Base-by-base conservation (phyloP, 2,797 vertebrate genomes). In the Clarias fuscus region DNA sequence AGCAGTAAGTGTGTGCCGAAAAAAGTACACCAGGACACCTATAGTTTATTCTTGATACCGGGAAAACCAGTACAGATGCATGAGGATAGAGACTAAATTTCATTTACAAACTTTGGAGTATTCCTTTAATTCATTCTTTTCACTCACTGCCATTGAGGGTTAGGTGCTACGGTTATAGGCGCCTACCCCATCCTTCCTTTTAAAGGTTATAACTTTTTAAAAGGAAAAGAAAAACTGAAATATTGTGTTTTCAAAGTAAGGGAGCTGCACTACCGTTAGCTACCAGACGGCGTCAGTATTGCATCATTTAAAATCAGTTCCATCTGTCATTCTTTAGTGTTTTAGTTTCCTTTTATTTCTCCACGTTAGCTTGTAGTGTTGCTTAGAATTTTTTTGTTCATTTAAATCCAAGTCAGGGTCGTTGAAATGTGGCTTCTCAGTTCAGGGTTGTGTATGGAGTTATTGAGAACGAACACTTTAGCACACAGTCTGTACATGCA, bases 271-370 rank as follows among this genome's bases (percentile, higher is more conserved):
- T 86, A 77, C 81, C 88, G 86, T 82, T 77, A 86, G 88, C 79
- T 5, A 30, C 40, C 62, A 82, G 40, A 5, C 1, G 64, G 82
- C 89, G 88, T 88, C 89, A 91, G 86, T 87, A 43, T 91, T 90
- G 48, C 48, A 58, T 56, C 61, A 67, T 71, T 83, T 17, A 30
- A 82, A 33, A 11, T 2, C 40, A 18, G 15, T 4, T 53, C 17
- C 11, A 8, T 65, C 4, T 8, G 17, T 62, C 30, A 27, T 61
- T 62, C 33, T 22, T 11, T 11, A 73, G 24, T 24, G 24, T 43
- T 43, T 64, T 64, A 7, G 4, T 7, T 24, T 61, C 1, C 20
- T 62, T 80, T 64, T 10, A n/a, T 43, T 80, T 65, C 37, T 48
- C 40, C 14, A 4, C 76, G 15, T 61, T 20, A 40, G 10, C 24